phyloP scores from a whole-genome alignment of 2,888 invertebrate genomes.

The Malachius bipustulatus region DNA sequence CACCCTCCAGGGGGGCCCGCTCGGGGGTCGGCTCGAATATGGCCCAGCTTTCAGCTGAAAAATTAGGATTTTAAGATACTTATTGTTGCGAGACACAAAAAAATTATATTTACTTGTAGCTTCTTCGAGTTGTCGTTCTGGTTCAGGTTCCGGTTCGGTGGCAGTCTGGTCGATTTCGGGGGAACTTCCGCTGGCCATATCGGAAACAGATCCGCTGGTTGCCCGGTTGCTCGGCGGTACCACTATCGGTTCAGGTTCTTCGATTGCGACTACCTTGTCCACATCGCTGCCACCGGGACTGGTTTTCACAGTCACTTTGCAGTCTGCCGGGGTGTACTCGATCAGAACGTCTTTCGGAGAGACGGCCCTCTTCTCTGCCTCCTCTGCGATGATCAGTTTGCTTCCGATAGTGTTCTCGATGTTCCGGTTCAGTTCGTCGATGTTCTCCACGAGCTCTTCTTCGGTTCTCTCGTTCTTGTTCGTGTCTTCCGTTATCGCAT shows the following conservation, averaged over 20 bases:
- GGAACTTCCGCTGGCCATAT: conserved; percentile 51
- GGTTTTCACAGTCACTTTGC: conserved; percentile 21
- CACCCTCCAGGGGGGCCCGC: too few species aligned
- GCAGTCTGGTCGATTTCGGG: conserved; percentile 47
- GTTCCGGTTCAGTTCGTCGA: conserved; percentile 37
- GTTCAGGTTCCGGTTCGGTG: too few species aligned
- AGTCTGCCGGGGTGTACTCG: conserved; percentile 23
- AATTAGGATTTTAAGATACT: conserved; percentile 1
- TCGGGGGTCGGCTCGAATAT: too few species aligned
- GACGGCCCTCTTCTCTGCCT: conserved; percentile 9
- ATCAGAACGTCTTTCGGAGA: conserved; percentile 10
- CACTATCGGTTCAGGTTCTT: too few species aligned
- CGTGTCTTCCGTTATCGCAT: conserved; percentile 39
- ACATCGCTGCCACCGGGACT: conserved; percentile 35
- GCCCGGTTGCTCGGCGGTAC: conserved; percentile 32
- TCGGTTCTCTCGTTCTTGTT: conserved; percentile 42
- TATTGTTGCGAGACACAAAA: too few species aligned
- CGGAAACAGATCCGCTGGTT: conserved; percentile 50
- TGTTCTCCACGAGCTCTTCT: conserved; percentile 42
- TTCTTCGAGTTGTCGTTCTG: too few species aligned
- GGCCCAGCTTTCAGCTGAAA: conserved; percentile 44
- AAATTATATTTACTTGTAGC: too few species aligned
- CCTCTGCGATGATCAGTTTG: conserved; percentile 10
- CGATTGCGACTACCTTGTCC: conserved; percentile 33
- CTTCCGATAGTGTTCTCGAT: conserved; percentile 20